Evolutionary conservation across 2,113 vertebrate species (phyloP).

Genomic region (Maccullochella peelii): DNA sequence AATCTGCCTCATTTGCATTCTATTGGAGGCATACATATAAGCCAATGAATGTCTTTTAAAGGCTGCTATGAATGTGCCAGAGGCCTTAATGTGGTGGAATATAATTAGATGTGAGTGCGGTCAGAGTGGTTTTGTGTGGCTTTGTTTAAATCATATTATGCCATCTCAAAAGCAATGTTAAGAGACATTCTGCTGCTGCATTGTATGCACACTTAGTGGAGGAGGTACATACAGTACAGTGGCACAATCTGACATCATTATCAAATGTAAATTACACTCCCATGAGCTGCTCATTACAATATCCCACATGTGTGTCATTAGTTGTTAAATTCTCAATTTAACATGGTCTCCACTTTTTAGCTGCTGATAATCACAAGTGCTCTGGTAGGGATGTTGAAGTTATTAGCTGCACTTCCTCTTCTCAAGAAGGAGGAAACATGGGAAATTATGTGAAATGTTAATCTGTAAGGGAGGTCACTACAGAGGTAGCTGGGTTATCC

Average conservation of each 20-base stretch:
- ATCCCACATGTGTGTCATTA: constrained; percentile 46
- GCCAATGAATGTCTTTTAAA: constrained; percentile 48
- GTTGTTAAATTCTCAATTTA: constrained; percentile 62
- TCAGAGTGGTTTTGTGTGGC: constrained; percentile 29
- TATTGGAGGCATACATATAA: constrained; percentile 40
- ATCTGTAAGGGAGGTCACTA: not conserved
- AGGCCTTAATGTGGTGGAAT: constrained; percentile 47
- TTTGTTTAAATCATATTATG: constrained; percentile 55
- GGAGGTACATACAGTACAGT: constrained; percentile 42
- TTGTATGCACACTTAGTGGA: constrained; percentile 38
- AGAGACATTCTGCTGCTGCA: constrained; percentile 37
- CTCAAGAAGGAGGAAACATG: constrained; percentile 14
- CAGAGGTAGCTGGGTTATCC: not conserved
- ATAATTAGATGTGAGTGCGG: constrained; percentile 61
- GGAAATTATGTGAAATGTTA: constrained; percentile 22
- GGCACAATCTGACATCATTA: constrained; percentile 57
- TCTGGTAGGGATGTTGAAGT: constrained; percentile 39
- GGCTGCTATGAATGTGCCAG: constrained; percentile 39
- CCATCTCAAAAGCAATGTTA: constrained; percentile 43
- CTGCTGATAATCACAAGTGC: constrained; percentile 37
- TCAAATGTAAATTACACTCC: constrained; percentile 70
- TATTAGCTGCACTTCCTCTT: constrained; percentile 47
- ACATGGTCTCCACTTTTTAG: constrained; percentile 54
- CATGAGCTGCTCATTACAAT: constrained; percentile 60
- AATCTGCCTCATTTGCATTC: constrained; percentile 63